A percentile compares a stretch with the other conserved stretches of the same genome.
phyloP scores from a whole-genome alignment of 2,797 vertebrate genomes.

The Odontamblyopus rebecca region DNA sequence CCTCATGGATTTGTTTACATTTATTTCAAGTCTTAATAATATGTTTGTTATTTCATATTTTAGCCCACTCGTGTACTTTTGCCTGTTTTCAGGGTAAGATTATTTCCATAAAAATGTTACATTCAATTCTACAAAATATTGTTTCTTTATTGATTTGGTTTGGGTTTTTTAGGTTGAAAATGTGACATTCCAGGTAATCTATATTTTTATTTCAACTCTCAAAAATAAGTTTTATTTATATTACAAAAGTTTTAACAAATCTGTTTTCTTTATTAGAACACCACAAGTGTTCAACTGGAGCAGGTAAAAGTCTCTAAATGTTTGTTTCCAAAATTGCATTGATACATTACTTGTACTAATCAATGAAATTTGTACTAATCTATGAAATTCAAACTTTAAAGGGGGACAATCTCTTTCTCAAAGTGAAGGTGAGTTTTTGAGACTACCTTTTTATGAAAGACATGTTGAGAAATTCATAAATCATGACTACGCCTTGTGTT shows the following conservation, averaged over 20 bases:
- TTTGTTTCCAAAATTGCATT: too few species aligned
- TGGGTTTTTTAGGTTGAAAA: slow-evolving; percentile 47
- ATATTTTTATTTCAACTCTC: background rate
- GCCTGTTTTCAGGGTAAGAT: slow-evolving; percentile 56
- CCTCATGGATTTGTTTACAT: background rate
- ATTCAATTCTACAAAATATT: background rate
- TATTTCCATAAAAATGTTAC: background rate
- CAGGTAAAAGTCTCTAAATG: slow-evolving; percentile 46
- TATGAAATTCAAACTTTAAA: slow-evolving; percentile 20
- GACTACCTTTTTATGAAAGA: background rate
- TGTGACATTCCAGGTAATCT: slow-evolving; percentile 54
- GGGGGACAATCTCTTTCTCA: slow-evolving; percentile 60
- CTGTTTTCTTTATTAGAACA: slow-evolving; percentile 43
- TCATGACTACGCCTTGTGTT: background rate
- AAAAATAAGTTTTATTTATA: background rate
- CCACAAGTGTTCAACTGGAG: slow-evolving; percentile 37
- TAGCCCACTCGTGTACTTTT: slow-evolving; percentile 39
- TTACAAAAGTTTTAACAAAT: background rate
- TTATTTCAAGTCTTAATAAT: background rate
- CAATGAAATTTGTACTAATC: background rate
- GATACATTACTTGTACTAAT: background rate
- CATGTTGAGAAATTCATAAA: background rate
- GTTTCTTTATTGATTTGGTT: background rate
- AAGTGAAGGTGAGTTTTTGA: slow-evolving; percentile 43
- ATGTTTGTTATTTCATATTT: background rate